Evolutionary conservation across 2,888 invertebrate genomes (phyloP), one percentile per base, ranked within the genome.

Genomic region (Crematogaster levior): DNA sequence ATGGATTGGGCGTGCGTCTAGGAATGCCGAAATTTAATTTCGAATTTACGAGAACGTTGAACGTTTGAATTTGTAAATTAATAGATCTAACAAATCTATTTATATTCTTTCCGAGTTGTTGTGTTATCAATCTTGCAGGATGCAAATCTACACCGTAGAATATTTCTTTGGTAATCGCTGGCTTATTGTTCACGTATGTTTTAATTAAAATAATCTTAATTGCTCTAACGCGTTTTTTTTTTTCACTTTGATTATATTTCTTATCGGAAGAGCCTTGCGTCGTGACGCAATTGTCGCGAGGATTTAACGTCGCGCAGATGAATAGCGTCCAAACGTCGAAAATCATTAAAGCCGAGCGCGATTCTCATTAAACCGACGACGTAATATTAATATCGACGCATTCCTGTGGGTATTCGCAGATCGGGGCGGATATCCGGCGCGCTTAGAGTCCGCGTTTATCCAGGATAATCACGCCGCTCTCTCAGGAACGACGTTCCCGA

Each of bases 401-500:
- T 56, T 34, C 43, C 43, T 68, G 27, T 12, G 40, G 21, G 37
- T 75, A 61, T 61, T 46, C 61, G 72, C 56, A n/a, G 37, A 40
- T 65, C 53, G 37, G 24, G 12, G 6, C 43, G 56, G 72, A 70
- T 46, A 43, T 79, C 43, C 73, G 77, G 56, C 24, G 43, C 72
- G 10, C 27, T 46, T n/a, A n/a, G 18, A 37, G 24, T 37, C 48
- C 37, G 24, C 24, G 34, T 61, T 56, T 74, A 63, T 75, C 74
- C 74, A 43, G 63, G 24, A 63, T 75, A 63, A 75, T 75, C 61
- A 51, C 63, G 63, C 30, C 37, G 37, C 48, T 74, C 63, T 75
- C 48, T 51, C 63, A 63, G 63, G 43, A 60, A 73, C 60, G 34
- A 75, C 40, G 43, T 51, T 48, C 37, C 18, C 48, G 4, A 9